A percentile compares a stretch with the other conserved stretches of the same genome.
These are phyloP conservation scores for Ellobius talpinus DNA, from an alignment of 2,113 vertebrate genomes.

Conservation along the genomic window DNA sequence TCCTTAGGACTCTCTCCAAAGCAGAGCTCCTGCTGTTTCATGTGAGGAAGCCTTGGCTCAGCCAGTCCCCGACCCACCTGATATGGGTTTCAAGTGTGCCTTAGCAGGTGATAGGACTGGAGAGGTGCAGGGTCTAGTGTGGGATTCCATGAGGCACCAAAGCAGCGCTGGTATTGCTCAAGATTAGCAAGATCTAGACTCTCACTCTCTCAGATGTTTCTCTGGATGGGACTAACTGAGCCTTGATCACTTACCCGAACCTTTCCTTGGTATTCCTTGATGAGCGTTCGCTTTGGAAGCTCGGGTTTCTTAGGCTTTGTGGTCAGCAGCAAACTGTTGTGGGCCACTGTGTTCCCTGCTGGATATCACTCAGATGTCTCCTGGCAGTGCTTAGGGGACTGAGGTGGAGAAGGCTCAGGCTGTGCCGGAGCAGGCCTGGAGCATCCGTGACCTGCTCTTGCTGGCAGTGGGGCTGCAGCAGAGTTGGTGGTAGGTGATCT, in stretches of 20 bases:
- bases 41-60: constrained; percentile 13
- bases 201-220: constrained; percentile 9
- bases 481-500: not conserved
- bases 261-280: constrained; percentile 34
- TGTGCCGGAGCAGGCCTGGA: not conserved
- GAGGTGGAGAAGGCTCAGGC: not conserved
- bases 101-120: not conserved
- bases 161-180: constrained; percentile 9
- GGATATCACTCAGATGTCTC: not conserved
- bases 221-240: constrained; percentile 53
- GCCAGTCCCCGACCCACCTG: constrained; percentile 29
- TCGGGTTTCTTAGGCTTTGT: constrained; percentile 37
- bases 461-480: not conserved
- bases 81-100: not conserved
- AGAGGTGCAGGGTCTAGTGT: constrained; percentile 1
- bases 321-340: not conserved
- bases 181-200: constrained; percentile 61
- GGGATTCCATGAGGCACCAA: not conserved
- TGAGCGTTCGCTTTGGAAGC: constrained; percentile 23
- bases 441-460: not conserved
- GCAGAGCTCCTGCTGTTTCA: constrained; percentile 15
- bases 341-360: not conserved
- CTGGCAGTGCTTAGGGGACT: not conserved
- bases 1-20: constrained; percentile 51
- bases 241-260: not conserved